A percentile compares a stretch with the other conserved stretches of the same genome.
Conservation (phyloP, 2,113 vertebrate species). For the Meleagris gallopavo region DNA sequence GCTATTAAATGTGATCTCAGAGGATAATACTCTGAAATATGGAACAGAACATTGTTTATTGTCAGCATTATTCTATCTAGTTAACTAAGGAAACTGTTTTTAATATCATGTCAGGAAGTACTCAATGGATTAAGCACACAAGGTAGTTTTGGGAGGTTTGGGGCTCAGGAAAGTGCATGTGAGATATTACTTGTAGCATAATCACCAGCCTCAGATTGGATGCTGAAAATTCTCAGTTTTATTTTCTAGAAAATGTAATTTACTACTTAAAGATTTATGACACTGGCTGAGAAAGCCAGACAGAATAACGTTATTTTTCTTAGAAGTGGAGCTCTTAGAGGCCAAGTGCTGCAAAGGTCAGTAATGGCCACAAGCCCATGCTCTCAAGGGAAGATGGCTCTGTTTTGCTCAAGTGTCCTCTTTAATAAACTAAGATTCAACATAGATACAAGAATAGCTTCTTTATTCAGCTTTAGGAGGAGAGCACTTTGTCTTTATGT, state of each 20-base stretch:
- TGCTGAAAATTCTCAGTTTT: slow-evolving; percentile 24
- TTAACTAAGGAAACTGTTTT: slow-evolving; percentile 1
- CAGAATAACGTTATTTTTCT: not conserved
- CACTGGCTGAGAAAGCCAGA: slow-evolving; percentile 19
- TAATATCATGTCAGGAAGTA: slow-evolving; percentile 33
- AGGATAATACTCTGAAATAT: slow-evolving; percentile 35
- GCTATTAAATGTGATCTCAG: slow-evolving; percentile 3
- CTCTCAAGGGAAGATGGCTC: not conserved
- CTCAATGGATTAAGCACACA: not conserved
- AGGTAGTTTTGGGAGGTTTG: not conserved
- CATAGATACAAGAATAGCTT: not conserved
- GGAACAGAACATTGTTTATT: not conserved
- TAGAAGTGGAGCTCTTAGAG: not conserved
- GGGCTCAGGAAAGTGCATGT: not conserved
- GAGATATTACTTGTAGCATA: not conserved
- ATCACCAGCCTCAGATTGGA: not conserved
- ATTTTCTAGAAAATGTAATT: slow-evolving; percentile 33
- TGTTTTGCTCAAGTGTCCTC: not conserved
- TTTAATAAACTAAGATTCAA: not conserved
- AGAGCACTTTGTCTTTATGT: not conserved
- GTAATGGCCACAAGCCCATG: not conserved
- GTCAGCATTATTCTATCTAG: not conserved
- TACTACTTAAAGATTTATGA: not conserved
- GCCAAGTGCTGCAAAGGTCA: not conserved
- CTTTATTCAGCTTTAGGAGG: not conserved